Evolutionary conservation across 1,140 invertebrate species (phyloP), one percentile per base, ranked within the genome.

Genomic region (Tetraneura akinire): DNA sequence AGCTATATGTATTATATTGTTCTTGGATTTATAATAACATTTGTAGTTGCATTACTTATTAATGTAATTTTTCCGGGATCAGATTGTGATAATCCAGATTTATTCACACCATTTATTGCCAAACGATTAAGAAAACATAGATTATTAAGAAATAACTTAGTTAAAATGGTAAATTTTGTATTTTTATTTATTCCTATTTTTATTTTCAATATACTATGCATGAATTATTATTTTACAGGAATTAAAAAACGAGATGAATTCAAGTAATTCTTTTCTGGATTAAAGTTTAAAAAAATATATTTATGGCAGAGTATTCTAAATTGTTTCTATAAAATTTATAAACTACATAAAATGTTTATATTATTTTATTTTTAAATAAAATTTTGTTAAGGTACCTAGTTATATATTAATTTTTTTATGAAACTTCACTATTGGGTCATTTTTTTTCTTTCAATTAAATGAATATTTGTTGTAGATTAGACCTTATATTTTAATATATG

Each of bases 1-100:
- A 97, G 95, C 0, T 97, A 97, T 84, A 90, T 96, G 88, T 97
- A 95, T 92, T 93, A 92, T 84, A 88, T 90, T 10, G 89, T 91
- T 0, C 86, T 94, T 66, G 93, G 92, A 57, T 90, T 92, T 80
- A 8, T 88, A 0, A 83, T 90, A 0, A 90, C 93, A 6, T 83
- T 93, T 4, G 47, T 91, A 0, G 82, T 93, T 80, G 92, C 93
- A 21, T 85, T 89, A 42, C n/a, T 92, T 1, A 83, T 90, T 4
- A 91, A 90, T 82, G 84, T 84, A 29, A 60, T 88, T 18, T 83
- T 49, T 11, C 18, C 82, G 51, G 84, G 80, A 78, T 84, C 82
- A 42, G 81, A 37, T 71, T 83, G 81, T 80, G 81, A 81, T 60
- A 85, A 92, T 85, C 88, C 91, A 0, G 88, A 88, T 83, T 87